Evolutionary conservation across 2,888 invertebrate genomes (phyloP).

Genomic region (Chymomyza fuscimana): DNA sequence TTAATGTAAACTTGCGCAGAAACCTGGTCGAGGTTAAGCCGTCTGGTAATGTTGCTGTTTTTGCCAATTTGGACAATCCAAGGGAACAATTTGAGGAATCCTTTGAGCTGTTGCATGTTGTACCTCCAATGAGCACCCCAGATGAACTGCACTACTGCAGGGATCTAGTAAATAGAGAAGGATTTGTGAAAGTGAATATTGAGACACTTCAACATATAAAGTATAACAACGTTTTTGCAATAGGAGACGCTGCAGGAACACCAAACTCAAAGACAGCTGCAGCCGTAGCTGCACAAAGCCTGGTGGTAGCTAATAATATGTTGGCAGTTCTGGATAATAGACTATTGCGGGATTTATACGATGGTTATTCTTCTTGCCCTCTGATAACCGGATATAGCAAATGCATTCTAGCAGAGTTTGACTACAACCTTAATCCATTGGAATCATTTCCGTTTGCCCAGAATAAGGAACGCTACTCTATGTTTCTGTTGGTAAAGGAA

Average conservation of each 20-base stretch:
- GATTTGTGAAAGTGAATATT: conserved; percentile 90
- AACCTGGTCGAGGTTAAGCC: conserved; percentile 88
- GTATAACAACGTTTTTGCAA: conserved; percentile 92
- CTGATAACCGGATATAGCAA: conserved; percentile 90
- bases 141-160: conserved; percentile 82
- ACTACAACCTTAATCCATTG: conserved; percentile 89
- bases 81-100: conserved; percentile 77
- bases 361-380: conserved; percentile 98
- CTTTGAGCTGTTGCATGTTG: conserved; percentile 87
- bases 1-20: conserved; percentile 87
- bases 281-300: conserved; percentile 92
- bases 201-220: conserved; percentile 89
- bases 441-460: conserved; percentile 93
- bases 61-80: conserved; percentile 86
- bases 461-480: conserved; percentile 82
- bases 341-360: conserved; percentile 82
- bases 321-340: conserved; percentile 84
- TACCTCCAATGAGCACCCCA: conserved; percentile 93
- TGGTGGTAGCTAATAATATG: conserved; percentile 89
- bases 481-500: conserved; percentile 92
- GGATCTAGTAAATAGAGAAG: conserved; percentile 85
- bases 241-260: conserved; percentile 95
- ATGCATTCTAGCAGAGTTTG: conserved; percentile 96
- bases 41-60: conserved; percentile 87
- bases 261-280: conserved; percentile 99